A percentile compares a stretch with the other conserved stretches of the same genome.
phyloP scores from a whole-genome alignment of 2,888 invertebrate species.

The Nipponacmea schrenckii region DNA sequence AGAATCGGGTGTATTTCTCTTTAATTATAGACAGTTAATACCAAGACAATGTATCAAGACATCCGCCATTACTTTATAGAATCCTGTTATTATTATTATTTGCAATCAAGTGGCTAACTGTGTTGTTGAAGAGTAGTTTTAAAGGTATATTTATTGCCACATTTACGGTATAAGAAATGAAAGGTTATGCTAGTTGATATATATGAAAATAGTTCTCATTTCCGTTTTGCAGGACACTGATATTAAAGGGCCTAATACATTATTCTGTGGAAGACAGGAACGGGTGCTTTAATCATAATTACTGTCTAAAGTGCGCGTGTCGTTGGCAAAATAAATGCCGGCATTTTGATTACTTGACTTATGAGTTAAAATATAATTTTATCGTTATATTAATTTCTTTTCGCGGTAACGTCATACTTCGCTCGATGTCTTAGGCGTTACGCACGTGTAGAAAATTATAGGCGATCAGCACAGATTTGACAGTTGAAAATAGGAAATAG shows the following conservation, averaged over 20 bases:
- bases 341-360: slow-evolving; percentile 22
- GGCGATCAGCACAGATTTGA: slow-evolving; percentile 10
- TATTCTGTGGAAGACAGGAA: too few relatives aligned
- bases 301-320: slow-evolving; percentile 11
- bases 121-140: too few relatives aligned
- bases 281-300: slow-evolving; percentile 18
- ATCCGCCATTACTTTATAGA: neutral
- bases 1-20: neutral
- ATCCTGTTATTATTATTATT: neutral
- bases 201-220: too few relatives aligned
- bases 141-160: too few relatives aligned
- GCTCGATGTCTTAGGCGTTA: slow-evolving; percentile 15
- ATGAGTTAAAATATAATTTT: slow-evolving; percentile 20
- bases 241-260: too few relatives aligned
- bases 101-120: too few relatives aligned
- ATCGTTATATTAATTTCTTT: slow-evolving; percentile 24
- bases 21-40: slow-evolving; percentile 4
- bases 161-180: too few relatives aligned
- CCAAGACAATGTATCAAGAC: neutral
- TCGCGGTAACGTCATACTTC: slow-evolving; percentile 12
- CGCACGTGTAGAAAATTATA: slow-evolving; percentile 24
- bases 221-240: too few relatives aligned
- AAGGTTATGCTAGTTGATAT: too few relatives aligned
- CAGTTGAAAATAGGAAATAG: slow-evolving; percentile 21
- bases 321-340: slow-evolving; percentile 2